Evolutionary conservation across 2,888 invertebrate genomes (phyloP).

Genomic region (Drosophila helvetica): DNA sequence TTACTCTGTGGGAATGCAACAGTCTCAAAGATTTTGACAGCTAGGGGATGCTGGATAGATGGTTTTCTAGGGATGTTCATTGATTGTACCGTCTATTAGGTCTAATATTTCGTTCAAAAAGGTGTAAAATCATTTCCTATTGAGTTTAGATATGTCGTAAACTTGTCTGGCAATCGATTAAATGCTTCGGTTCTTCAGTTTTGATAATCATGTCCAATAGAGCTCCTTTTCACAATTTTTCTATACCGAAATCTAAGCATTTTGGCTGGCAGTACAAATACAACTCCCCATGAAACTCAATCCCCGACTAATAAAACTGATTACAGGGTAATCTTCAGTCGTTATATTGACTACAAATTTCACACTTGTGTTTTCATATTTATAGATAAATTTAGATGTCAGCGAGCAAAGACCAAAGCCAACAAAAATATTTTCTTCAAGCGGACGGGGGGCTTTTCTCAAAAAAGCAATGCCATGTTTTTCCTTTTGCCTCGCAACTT

Average conservation of each 20-base stretch:
- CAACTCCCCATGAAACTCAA: too few species aligned
- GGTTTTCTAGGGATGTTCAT: too few species aligned
- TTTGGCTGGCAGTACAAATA: background rate
- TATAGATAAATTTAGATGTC: conserved; percentile 69
- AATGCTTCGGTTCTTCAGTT: too few species aligned
- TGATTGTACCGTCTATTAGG: too few species aligned
- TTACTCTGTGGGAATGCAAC: background rate
- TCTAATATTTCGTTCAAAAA: background rate
- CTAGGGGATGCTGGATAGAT: too few species aligned
- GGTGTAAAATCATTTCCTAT: background rate
- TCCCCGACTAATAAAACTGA: too few species aligned
- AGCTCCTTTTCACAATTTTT: background rate
- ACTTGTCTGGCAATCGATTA: background rate
- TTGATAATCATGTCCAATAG: too few species aligned
- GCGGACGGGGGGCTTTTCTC: conserved; percentile 25
- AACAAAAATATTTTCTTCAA: conserved; percentile 19
- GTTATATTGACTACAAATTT: too few species aligned
- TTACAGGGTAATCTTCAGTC: too few species aligned
- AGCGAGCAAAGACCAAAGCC: conserved; percentile 42
- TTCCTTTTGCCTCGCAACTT: conserved; percentile 11
- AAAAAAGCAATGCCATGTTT: conserved; percentile 46
- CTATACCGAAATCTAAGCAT: background rate
- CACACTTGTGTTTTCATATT: conserved; percentile 37
- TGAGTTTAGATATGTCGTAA: background rate
- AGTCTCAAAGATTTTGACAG: too few species aligned